These are phyloP conservation scores for Acarapis woodi DNA, from an alignment of 1,140 invertebrate species.

Conservation along the genomic window DNA sequence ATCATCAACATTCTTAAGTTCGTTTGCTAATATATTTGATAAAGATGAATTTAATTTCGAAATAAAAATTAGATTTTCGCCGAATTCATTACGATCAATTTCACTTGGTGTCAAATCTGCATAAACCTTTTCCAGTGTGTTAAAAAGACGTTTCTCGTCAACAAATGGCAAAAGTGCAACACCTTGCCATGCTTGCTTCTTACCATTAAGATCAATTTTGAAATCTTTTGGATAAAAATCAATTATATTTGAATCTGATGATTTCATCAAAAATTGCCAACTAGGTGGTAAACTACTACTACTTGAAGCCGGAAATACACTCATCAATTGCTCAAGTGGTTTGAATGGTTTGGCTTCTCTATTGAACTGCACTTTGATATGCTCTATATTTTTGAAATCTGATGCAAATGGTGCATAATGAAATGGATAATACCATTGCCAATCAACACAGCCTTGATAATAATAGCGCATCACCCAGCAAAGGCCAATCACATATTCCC, in stretches of 20 bases:
- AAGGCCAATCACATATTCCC: slow-evolving; percentile 71
- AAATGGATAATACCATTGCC: slow-evolving; percentile 99
- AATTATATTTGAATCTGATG: slow-evolving; percentile 73
- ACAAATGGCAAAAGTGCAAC: slow-evolving; percentile 94
- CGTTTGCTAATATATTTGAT: too few species aligned
- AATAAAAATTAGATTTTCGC: slow-evolving; percentile 8
- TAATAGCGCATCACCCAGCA: slow-evolving; percentile 97
- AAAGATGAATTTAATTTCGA: slow-evolving; percentile 4
- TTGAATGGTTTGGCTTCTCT: slow-evolving; percentile 65
- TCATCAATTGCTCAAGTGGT: slow-evolving; percentile 93
- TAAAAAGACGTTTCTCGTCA: slow-evolving; percentile 66
- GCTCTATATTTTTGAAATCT: slow-evolving; percentile 74
- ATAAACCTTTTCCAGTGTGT: slow-evolving; percentile 52
- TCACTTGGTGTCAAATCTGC: slow-evolving; percentile 44
- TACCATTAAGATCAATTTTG: slow-evolving; percentile 95
- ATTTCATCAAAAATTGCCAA: slow-evolving; percentile 79
- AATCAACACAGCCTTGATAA: slow-evolving; percentile 95
- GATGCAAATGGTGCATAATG: slow-evolving; percentile 99
- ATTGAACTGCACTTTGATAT: slow-evolving; percentile 57
- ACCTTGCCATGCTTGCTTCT: slow-evolving; percentile 84
- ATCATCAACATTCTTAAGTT: neutral
- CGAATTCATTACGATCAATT: slow-evolving; percentile 19
- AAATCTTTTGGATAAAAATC: slow-evolving; percentile 98
- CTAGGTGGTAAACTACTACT: slow-evolving; percentile 64
- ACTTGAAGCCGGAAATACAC: slow-evolving; percentile 92